Evolutionary conservation across 2,113 vertebrate species (phyloP), one percentile per base, ranked within the genome.

Genomic region (Podarcis muralis): DNA sequence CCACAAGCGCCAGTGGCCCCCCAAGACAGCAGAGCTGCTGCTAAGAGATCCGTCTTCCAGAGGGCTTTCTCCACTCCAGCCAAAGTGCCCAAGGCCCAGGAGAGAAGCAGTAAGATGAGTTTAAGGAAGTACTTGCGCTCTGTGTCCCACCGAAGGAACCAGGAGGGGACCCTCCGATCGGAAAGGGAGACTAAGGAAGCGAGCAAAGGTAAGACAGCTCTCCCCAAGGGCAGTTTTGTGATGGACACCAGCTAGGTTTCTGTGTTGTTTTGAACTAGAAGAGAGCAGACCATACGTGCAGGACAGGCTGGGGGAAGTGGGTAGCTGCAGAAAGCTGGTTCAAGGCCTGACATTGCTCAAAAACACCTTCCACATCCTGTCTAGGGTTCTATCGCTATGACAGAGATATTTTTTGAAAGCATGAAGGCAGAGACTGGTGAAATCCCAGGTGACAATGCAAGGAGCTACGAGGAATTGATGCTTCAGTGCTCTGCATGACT

Each of bases 31-130:
- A 93, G 89, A 48, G 85, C 84, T 0, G 79, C 43, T 0, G 27
- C 90, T 25, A 95, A 95, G 0, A 97, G 97, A 91, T 98, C 98
- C 65, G 97, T 98, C 1, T 99, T 99, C 94, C 97, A 96, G 23
- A 96, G 98, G 53, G 98, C 98, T 15, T 94, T 97, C 69, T 98
- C 98, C 0, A 97, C 97, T 3, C 98, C 98, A 1, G 74, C 94
- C 30, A 93, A 95, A 27, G 97, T 97, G 62, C 77, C 93, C 0
- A 87, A 95, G 1, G 23, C 9, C 43, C 87, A 69, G 35, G 97
- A 97, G 80, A 92, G 88, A 0, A 95, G 89, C 59, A 92, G 91
- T 30, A 96, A 90, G 25, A 65, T 78, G 76, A 90, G 86, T 48
- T n/a, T 98, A 0, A 97, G 97, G 92, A 98, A 96, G 94, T 98